Percentiles rank a stretch among this genome's conserved stretches.
phyloP scores from a whole-genome alignment of 2,797 vertebrate genomes.

The Neoniphon sammara region DNA sequence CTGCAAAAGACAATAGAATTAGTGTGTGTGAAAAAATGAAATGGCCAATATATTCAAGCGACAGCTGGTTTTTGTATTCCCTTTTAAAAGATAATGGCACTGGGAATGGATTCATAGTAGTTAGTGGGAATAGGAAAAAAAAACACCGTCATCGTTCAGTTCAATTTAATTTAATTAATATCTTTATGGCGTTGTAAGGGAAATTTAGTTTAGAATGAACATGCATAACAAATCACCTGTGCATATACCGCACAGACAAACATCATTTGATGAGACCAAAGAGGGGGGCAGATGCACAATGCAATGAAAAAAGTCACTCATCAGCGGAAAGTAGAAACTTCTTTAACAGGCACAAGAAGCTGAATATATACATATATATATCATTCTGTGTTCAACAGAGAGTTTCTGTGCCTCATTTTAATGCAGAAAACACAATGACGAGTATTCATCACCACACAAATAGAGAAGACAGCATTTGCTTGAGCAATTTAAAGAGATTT shows the following conservation, averaged over 20 bases:
- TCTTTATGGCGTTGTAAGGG: slow-evolving; percentile 43
- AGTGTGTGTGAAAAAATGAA: slow-evolving; percentile 48
- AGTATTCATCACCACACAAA: slow-evolving; percentile 8
- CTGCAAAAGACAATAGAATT: slow-evolving; percentile 53
- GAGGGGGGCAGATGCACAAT: slow-evolving; percentile 19
- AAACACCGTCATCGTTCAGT: slow-evolving; percentile 37
- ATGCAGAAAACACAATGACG: neutral
- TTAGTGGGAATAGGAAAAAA: neutral
- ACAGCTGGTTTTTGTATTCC: slow-evolving; percentile 45
- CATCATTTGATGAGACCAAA: slow-evolving; percentile 45
- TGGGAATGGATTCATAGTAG: slow-evolving; percentile 21
- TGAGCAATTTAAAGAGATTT: slow-evolving; percentile 39
- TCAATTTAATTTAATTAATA: slow-evolving; percentile 59
- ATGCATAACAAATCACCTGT: slow-evolving; percentile 46
- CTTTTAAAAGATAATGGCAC: slow-evolving; percentile 48
- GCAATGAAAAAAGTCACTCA: slow-evolving; percentile 14
- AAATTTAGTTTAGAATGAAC: slow-evolving; percentile 57
- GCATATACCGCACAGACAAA: slow-evolving; percentile 21
- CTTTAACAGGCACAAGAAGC: neutral
- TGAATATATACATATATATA: too few species aligned
- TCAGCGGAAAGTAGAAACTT: slow-evolving; percentile 4
- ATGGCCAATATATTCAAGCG: slow-evolving; percentile 27
- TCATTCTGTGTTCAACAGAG: neutral
- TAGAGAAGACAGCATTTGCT: slow-evolving; percentile 22
- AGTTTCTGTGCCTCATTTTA: neutral